Evolutionary conservation across 30 jellyfish, hydroid and myxozoan species (phyloP), one percentile per base, ranked within the genome.

Genomic region (Pelagia noctiluca): DNA sequence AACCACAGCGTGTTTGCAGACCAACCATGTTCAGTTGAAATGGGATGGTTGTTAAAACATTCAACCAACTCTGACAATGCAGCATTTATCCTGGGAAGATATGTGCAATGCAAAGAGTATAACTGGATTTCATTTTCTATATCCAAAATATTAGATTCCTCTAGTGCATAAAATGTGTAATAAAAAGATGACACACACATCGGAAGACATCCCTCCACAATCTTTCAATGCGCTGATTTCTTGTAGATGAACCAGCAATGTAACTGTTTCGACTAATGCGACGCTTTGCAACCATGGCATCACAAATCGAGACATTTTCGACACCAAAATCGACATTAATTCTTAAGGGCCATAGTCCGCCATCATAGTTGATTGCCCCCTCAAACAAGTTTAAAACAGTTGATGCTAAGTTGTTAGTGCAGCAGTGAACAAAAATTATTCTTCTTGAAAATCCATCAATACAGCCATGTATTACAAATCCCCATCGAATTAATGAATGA

Each of bases 331-430:
- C 78, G 33, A 48, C 71, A 1, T 0, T 76, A 26, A 73, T 29
- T 34, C 85, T 48, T 47, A 76, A 73, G 19, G 85, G 85, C 85
- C 90, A 79, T 19, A 79, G 84, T 35, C 75, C 73, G 22, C 90
- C 25, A 31, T 79, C 62, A 21, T 37, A 65, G 30, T 38, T 26
- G 35, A 79, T 57, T 7, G 86, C 82, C 53, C 54, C 23, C 23
- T 73, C 75, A 73, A 50, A 52, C 50, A 73, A 12, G 71, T 38
- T 33, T 29, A 38, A 52, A 21, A 52, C 85, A 52, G 85, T 73
- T 66, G 63, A 23, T 71, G 78, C 74, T 4, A 47, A 50, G 52
- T 38, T 73, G 78, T 79, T 61, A 3, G 53, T 79, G 83, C 73
- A 61, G 84, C 50, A 29, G 49, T 25, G 54, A 63, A 63, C 52